Conservation (phyloP, 1,140 invertebrate species). For the Cotesia glomerata region DNA sequence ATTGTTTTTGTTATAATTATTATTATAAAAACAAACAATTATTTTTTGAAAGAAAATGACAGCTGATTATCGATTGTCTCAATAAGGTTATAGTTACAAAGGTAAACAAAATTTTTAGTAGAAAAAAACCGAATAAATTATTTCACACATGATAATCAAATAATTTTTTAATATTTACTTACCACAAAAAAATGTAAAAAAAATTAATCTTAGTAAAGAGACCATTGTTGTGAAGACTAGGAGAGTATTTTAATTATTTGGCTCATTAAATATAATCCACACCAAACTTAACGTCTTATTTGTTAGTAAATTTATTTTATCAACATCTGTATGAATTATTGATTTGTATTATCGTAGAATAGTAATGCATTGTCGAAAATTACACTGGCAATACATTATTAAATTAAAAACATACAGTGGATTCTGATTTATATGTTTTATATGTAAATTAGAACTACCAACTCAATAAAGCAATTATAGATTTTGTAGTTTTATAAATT, state of each 20-base stretch:
- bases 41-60: background rate
- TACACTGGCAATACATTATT: too few relatives aligned
- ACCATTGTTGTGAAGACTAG: slow-evolving; percentile 15
- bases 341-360: too few relatives aligned
- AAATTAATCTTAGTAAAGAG: slow-evolving; percentile 14
- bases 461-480: too few relatives aligned
- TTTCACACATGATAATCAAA: background rate
- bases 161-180: slow-evolving; percentile 6
- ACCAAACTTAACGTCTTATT: background rate
- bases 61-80: background rate
- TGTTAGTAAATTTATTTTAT: background rate
- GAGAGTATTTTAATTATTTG: background rate
- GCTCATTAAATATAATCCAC: background rate
- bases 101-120: background rate
- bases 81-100: background rate
- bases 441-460: too few relatives aligned
- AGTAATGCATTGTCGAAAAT: too few relatives aligned
- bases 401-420: too few relatives aligned
- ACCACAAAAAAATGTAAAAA: slow-evolving; percentile 23
- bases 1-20: too few relatives aligned
- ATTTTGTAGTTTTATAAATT: too few relatives aligned
- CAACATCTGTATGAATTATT: too few relatives aligned
- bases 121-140: background rate
- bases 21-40: background rate
- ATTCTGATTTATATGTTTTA: too few relatives aligned